Base-by-base conservation (phyloP, 2,888 invertebrate genomes). In the Tinea trinotella region DNA sequence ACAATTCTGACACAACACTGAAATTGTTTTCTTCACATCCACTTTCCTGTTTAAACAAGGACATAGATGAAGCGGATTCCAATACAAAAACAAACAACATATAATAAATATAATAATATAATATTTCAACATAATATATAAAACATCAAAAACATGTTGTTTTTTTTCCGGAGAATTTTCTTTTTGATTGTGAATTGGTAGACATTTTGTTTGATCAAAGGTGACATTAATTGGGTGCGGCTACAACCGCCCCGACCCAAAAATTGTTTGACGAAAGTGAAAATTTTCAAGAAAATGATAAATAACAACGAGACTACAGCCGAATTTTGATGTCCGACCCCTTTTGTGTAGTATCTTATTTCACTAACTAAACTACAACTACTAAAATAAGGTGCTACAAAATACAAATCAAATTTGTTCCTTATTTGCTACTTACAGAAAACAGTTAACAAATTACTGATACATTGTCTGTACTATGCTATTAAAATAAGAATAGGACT, bases 211-310 rank as follows among this genome's bases (percentile, higher is more conserved):
- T 40, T 46, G 46, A 50, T 24, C 13, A 24, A 50, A 22, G 20
- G n/a, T 50, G 50, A 50, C 50, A 50, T 19, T 50, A 50, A 50
- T 50, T 24, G 50, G 50, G 50, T 50, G 12, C 20, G 48, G 19
- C 15, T 10, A 50, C 24, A 24, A 19, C n/a, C n/a, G 20, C 22
- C 22, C 50, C 17, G 48, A 12, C 17, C 18, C 19, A 12, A 15
- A 40, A 40, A 30, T 30, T 40, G 40, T 40, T 24, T 22, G 50
- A 13, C 20, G 24, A 50, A 24, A 50, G 75, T 78, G 79, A 77
- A 82, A 80, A 79, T 82, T 76, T 74, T 67, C 70, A 70, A 67
- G 71, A 72, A 79, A 78, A 82, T 82, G 80, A 81, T 81, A 80
- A 81, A 82, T 78, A 79, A 71, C 71, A 67, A 61, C 66, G 62